Evolutionary conservation across 2,113 vertebrate genomes (phyloP).

Genomic region (Barbus barbus): DNA sequence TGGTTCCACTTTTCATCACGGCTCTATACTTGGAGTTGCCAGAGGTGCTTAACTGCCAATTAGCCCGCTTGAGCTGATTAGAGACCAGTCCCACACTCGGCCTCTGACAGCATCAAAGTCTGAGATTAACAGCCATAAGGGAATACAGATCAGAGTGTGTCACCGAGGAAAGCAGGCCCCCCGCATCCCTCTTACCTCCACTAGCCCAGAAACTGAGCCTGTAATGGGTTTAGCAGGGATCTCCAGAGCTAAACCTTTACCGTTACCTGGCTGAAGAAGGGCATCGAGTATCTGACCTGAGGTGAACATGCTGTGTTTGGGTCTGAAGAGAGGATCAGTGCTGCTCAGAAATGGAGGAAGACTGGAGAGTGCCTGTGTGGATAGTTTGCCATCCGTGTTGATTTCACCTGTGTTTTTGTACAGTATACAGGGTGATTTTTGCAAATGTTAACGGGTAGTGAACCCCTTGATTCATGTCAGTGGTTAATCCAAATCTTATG

Average conservation of each 20-base stretch:
- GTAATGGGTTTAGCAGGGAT: neutral
- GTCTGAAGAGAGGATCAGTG: conserved; percentile 7
- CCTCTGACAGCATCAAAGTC: conserved; percentile 31
- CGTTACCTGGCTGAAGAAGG: conserved; percentile 1
- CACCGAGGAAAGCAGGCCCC: neutral
- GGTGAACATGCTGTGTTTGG: conserved; percentile 34
- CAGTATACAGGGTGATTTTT: neutral
- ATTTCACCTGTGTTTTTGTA: neutral
- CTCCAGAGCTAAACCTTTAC: no score
- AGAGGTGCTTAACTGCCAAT: conserved; percentile 36
- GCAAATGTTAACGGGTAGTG: neutral
- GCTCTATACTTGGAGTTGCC: conserved; percentile 42
- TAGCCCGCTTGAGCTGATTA: conserved; percentile 51
- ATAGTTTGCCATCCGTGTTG: neutral
- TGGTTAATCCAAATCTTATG: neutral
- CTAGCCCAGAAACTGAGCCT: conserved; percentile 12
- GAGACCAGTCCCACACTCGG: conserved; percentile 35
- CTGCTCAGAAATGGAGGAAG: neutral
- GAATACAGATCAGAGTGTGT: conserved; percentile 44
- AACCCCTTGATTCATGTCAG: neutral
- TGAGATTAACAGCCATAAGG: conserved; percentile 41
- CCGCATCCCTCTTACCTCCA: neutral
- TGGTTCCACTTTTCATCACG: conserved; percentile 14
- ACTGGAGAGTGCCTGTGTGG: neutral
- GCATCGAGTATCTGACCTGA: neutral